Conservation (phyloP, 2,113 vertebrate species). For the Protomyctophum bolini region DNA sequence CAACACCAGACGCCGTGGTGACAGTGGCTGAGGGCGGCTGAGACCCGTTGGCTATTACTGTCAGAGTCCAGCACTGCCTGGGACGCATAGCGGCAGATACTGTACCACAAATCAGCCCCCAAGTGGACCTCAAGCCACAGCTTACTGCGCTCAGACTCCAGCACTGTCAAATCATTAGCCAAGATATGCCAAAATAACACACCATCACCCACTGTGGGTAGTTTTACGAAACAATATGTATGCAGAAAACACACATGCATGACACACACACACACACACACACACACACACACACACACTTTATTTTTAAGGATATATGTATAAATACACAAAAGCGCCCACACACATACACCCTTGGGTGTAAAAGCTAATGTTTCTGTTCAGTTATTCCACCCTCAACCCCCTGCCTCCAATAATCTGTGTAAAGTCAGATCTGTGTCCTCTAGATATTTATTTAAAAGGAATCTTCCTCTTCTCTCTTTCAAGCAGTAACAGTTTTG, state of each 20-base stretch:
- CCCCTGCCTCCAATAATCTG: constrained; percentile 50
- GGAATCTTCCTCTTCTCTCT: constrained; percentile 55
- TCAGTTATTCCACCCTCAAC: constrained; percentile 66
- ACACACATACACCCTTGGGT: constrained; percentile 42
- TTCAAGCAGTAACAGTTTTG: constrained; percentile 44
- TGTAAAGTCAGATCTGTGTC: constrained; percentile 59
- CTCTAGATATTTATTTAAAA: constrained; percentile 62
- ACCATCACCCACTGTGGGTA: constrained; percentile 26
- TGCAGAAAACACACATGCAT: no score
- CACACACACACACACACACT: no score
- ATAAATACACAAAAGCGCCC: not conserved
- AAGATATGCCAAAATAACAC: constrained; percentile 57
- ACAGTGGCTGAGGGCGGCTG: constrained; percentile 65
- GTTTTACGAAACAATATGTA: not conserved
- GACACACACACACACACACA: not conserved
- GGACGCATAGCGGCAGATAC: constrained; percentile 46
- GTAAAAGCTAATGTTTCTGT: constrained; percentile 53
- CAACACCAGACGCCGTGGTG: constrained; percentile 56
- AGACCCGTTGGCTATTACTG: constrained; percentile 56
- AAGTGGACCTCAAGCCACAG: constrained; percentile 50
- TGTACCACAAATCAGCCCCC: constrained; percentile 34
- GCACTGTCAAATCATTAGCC: constrained; percentile 37
- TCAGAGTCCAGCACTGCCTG: constrained; percentile 51
- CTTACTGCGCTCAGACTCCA: constrained; percentile 22
- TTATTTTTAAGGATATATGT: not conserved